Conservation (phyloP, 1,140 invertebrate species). For the Panulirus ornatus region DNA sequence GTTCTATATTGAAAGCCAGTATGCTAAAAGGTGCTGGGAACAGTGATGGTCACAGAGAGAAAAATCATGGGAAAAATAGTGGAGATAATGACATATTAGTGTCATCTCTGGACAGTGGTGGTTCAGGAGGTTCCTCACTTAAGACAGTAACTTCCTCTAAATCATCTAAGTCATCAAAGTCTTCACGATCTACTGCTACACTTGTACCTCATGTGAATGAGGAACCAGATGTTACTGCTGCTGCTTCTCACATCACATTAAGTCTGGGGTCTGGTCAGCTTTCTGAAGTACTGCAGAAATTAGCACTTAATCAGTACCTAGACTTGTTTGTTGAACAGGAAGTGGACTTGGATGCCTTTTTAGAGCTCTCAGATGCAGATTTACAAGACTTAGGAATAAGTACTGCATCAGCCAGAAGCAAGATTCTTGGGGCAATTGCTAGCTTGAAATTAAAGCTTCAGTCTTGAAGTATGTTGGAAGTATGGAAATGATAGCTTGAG, state of each 20-base stretch:
- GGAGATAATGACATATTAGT: slow-evolving; percentile 41
- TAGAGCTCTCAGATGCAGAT: slow-evolving; percentile 56
- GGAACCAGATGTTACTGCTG: not conserved
- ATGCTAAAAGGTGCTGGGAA: not conserved
- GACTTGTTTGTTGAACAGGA: slow-evolving; percentile 57
- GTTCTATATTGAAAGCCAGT: slow-evolving; percentile 38
- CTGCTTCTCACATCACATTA: not conserved
- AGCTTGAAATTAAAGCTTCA: slow-evolving; percentile 30
- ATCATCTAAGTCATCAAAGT: slow-evolving; percentile 60
- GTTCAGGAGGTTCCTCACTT: slow-evolving; percentile 56
- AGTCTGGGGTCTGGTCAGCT: slow-evolving; percentile 50
- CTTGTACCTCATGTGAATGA: not conserved
- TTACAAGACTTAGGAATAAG: slow-evolving; percentile 44
- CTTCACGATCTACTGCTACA: slow-evolving; percentile 34
- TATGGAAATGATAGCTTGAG: not conserved
- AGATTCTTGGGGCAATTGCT: slow-evolving; percentile 47
- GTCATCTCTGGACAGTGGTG: slow-evolving; percentile 49
- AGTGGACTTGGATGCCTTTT: slow-evolving; percentile 49
- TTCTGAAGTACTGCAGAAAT: slow-evolving; percentile 50
- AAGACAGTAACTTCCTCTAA: slow-evolving; percentile 63
- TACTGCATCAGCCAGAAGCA: slow-evolving; percentile 22
- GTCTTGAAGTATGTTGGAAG: not conserved
- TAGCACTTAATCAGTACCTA: slow-evolving; percentile 45
- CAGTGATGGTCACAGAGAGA: not conserved
- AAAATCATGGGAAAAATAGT: not conserved